Conservation (phyloP, 2,888 invertebrate species). For the Macaria notata region DNA sequence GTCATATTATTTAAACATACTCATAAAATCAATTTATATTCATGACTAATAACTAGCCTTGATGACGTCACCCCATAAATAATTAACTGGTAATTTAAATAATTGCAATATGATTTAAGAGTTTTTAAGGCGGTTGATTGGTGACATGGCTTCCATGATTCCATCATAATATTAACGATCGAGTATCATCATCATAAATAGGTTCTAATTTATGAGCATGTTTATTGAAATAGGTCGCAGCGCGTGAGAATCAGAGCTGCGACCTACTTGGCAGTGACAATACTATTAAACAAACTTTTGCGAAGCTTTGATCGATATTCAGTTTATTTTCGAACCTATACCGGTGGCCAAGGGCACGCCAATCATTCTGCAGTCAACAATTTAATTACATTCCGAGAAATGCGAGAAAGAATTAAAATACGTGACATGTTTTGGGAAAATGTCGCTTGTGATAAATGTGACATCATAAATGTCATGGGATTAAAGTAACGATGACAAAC, state of each 20-base stretch:
- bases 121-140: constrained; percentile 8
- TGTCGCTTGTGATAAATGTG: background rate
- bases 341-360: constrained; percentile 7
- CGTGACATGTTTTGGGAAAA: background rate
- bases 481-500: no score
- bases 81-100: background rate
- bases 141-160: background rate
- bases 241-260: constrained; percentile 13
- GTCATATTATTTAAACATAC: background rate
- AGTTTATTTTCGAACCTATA: background rate
- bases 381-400: constrained; percentile 2
- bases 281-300: constrained; percentile 4
- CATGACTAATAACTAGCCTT: constrained; percentile 1
- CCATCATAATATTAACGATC: constrained; percentile 10
- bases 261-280: constrained; percentile 15
- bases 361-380: constrained; percentile 7
- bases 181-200: constrained; percentile 10
- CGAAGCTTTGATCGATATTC: constrained; percentile 9
- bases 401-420: background rate
- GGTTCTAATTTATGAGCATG: constrained; percentile 7
- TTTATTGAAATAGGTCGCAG: constrained; percentile 10
- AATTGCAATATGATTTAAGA: constrained; percentile 17
- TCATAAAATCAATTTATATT: constrained; percentile 5
- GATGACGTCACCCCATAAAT: constrained; percentile 5
- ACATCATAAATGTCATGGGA: constrained; percentile 1